Percentiles rank a stretch among this genome's conserved stretches.
phyloP scores from a whole-genome alignment of 2,113 vertebrate species.

The Neoarius graeffei region DNA sequence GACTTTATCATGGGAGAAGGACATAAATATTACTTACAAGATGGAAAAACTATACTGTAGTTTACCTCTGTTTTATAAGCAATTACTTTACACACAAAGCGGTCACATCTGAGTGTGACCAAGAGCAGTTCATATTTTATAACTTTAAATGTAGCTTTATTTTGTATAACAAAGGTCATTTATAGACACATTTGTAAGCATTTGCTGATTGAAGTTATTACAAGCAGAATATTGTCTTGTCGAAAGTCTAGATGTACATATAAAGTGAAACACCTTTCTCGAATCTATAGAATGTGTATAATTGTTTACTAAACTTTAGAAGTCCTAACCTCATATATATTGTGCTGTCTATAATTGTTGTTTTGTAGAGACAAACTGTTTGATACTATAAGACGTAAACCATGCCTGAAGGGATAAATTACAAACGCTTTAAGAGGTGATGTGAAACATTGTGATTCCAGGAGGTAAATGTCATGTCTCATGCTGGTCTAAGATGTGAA shows the following conservation, averaged over 20 bases:
- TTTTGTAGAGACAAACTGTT: slow-evolving; percentile 38
- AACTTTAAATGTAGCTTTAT: slow-evolving; percentile 54
- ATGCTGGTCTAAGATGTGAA: slow-evolving; percentile 60
- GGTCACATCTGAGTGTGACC: slow-evolving; percentile 46
- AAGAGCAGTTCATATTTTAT: slow-evolving; percentile 43
- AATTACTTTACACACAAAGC: slow-evolving; percentile 48
- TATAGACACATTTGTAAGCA: slow-evolving; percentile 52
- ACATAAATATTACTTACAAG: slow-evolving; percentile 16
- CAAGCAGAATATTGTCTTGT: slow-evolving; percentile 49
- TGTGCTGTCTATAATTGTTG: slow-evolving; percentile 36
- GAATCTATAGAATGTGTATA: slow-evolving; percentile 53
- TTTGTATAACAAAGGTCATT: slow-evolving; percentile 43
- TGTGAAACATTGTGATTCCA: slow-evolving; percentile 27
- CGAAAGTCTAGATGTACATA: slow-evolving; percentile 56
- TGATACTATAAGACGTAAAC: slow-evolving; percentile 35
- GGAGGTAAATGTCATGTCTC: slow-evolving; percentile 49
- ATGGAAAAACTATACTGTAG: slow-evolving; percentile 29
- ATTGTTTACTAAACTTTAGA: slow-evolving; percentile 51
- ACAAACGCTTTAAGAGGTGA: slow-evolving; percentile 32
- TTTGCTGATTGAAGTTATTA: slow-evolving; percentile 29
- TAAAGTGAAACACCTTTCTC: slow-evolving; percentile 49
- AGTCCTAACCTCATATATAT: slow-evolving; percentile 39
- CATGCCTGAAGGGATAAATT: slow-evolving; percentile 32
- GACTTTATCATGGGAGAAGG: slow-evolving; percentile 4
- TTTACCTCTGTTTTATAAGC: slow-evolving; percentile 52